Evolutionary conservation across 2,797 vertebrate genomes (phyloP).

Genomic region (Phrynocephalus vlangalii): DNA sequence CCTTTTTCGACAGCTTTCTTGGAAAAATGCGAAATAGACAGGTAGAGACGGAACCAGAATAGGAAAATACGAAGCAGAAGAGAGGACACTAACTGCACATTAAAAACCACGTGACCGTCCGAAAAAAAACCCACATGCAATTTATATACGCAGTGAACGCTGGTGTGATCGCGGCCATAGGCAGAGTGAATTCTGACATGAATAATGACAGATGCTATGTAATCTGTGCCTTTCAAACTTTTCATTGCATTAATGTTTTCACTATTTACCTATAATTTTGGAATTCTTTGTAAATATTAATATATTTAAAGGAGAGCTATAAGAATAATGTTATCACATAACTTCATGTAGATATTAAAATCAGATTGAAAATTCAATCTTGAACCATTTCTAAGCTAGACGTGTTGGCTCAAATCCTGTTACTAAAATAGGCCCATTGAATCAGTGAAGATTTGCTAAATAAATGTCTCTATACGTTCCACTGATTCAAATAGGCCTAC

Average conservation of each 20-base stretch:
- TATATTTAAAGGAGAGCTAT: not conserved
- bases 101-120: too few relatives aligned
- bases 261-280: not conserved
- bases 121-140: too few relatives aligned
- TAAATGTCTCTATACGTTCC: too few relatives aligned
- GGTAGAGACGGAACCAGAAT: too few relatives aligned
- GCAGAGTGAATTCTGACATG: not conserved
- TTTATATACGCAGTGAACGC: too few relatives aligned
- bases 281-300: not conserved
- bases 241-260: not conserved
- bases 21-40: too few relatives aligned
- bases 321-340: not conserved
- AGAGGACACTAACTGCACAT: too few relatives aligned
- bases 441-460: too few relatives aligned
- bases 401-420: not conserved
- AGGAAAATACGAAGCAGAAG: too few relatives aligned
- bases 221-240: not conserved
- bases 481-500: too few relatives aligned
- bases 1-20: too few relatives aligned
- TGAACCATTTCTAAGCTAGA: not conserved
- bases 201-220: not conserved
- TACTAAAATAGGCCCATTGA: too few relatives aligned
- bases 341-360: not conserved
- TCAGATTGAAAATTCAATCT: not conserved
- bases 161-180: not conserved